Base-by-base conservation (phyloP, 2,888 invertebrate species). In the Tenthredo livida region DNA sequence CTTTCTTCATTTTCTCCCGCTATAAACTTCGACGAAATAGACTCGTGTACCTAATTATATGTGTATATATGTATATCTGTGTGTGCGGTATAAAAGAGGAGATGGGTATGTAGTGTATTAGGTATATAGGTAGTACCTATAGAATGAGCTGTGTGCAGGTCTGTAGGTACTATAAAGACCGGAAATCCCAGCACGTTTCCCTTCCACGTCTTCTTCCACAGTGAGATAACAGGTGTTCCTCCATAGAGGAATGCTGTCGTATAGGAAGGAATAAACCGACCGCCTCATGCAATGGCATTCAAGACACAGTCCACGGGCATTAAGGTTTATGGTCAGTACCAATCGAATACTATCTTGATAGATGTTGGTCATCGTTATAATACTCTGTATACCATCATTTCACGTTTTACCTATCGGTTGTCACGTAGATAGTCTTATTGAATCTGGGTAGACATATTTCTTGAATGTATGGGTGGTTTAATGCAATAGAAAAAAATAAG, bases 151-250 rank as follows among this genome's bases (percentile, higher is more conserved):
- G 47, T 33, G 50, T 43, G 29, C 61, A 25, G 4, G 61, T 61
- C 10, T 61, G 12, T 54, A 54, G n/a, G 50, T 21, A 21, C 7
- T 50, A 77, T 29, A 33, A 77, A 50, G 50, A 75, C 47, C 47
- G 47, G 77, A 77, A 77, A 77, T 33, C 29, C 77, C n/a, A 77
- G 54, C 50, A 29, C 77, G 73, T 77, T 50, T 77, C 25, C 77
- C 77, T 54, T 77, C 77, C 33, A 29, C 21, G 25, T 50, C 47
- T 77, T 77, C 54, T 77, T 29, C 29, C 29, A 54, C 61, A 61
- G 80, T 80, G 58, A 80, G 80, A 80, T 80, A 80, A 80, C 80
- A 80, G 80, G 80, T 80, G 80, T 80, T 80, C 80, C 37, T 50
- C 17, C 25, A 54, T 77, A 54, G 15, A 77, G 77, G 54, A 73